A percentile compares a stretch with the other conserved stretches of the same genome.
Evolutionary conservation across 2,113 vertebrate genomes (phyloP).

Genomic region (Podilymbus podiceps): DNA sequence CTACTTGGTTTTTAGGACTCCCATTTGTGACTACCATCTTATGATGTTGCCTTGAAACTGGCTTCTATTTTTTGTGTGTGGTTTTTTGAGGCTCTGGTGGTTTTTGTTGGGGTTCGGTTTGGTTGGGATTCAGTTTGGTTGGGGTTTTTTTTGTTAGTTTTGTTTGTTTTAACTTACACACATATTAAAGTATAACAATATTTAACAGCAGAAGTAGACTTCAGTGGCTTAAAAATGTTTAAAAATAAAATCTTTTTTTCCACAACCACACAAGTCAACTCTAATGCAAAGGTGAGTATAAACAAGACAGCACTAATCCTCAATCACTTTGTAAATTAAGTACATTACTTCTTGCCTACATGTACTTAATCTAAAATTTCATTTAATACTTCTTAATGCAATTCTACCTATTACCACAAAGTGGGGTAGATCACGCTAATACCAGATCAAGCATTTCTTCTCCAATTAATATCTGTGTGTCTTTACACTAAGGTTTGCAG

Average conservation of each 20-base stretch:
- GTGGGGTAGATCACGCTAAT: background rate
- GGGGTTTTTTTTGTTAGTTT: background rate
- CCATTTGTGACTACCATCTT: background rate
- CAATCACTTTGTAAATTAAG: background rate
- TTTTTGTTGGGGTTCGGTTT: background rate
- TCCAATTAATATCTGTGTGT: background rate
- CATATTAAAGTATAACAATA: background rate
- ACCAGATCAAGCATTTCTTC: background rate
- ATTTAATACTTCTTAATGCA: background rate
- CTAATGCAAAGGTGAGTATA: background rate
- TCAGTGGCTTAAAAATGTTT: background rate
- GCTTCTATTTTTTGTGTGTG: background rate
- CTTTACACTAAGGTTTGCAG: background rate
- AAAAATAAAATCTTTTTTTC: background rate
- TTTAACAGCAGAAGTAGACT: background rate
- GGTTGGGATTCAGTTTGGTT: background rate
- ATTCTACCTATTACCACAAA: background rate
- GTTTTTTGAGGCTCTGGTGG: background rate
- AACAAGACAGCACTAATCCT: background rate
- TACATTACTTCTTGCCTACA: background rate
- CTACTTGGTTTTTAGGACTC: background rate
- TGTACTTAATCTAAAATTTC: background rate
- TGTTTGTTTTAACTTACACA: too few species aligned
- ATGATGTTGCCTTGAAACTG: background rate
- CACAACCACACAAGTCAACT: background rate